Evolutionary conservation across 2,888 invertebrate species (phyloP), one percentile per base, ranked within the genome.

Genomic region (Ennomos quercinarius): DNA sequence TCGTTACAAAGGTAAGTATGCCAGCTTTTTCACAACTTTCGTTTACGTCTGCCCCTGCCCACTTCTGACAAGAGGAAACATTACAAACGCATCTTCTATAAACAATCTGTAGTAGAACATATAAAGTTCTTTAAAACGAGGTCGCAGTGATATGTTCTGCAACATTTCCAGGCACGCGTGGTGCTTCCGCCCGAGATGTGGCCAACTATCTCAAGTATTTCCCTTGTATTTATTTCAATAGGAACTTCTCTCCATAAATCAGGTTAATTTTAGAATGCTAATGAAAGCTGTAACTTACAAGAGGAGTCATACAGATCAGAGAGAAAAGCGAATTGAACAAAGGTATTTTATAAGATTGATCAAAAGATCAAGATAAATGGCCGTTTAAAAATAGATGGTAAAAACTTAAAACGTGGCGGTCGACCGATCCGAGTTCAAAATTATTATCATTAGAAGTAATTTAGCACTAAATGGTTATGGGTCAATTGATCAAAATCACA

Each of bases 181-280:
- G 52, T 49, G 54, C 59, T 72, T 72, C 74, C 73, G 70, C 48
- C 74, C 73, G 75, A 73, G 44, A 44, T 52, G 51, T 47, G 45
- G 74, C 74, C 72, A 74, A 73, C 68, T 68, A 74, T 74, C 53
- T 64, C 52, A 49, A 64, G 51, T 64, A 57, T 63, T 64, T 66
- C 61, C 66, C 64, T 68, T 63, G 53, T 63, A 56, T 45, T 17
- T 27, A 27, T 27, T 27, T 27, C 5, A 6, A 27, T 6, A 3
- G 35, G 10, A 11, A 37, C 37, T 27, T 38, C 11, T 10, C 35
- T n/a, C 36, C 10, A 1, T 44, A 11, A 10, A 42, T 42, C 36
- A 17, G 13, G 17, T 46, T 59, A 54, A 54, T 40, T 59, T 46
- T 50, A 27, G 49, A 54, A 53, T 37, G 35, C 37, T 48, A 53